Base-by-base conservation (phyloP, 2,888 invertebrate genomes). In the Ophonus ardosiacus region DNA sequence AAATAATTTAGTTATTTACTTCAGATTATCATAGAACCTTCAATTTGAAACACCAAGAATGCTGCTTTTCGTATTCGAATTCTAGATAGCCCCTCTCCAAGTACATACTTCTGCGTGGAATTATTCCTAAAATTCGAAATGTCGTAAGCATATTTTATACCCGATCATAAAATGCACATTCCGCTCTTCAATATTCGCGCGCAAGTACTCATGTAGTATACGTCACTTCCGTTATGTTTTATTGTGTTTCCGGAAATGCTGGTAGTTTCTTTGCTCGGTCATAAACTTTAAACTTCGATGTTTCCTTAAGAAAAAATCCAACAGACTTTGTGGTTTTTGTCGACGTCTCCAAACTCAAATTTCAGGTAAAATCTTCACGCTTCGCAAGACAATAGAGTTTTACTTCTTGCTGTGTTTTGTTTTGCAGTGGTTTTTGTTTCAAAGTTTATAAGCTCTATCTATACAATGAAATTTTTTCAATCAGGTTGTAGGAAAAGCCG, bases 171-270 rank as follows among this genome's bases (percentile, higher is more conserved):
- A 51, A 51, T 51, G 43, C 43, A 51, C 43, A 51, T 51, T 51
- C 43, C 43, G 43, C 43, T 40, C 38, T 24, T 57, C 57, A 78
- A 61, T 79, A 79, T 79, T 61, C 59, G 79, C 79, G 79, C 17
- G 71, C 40, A 43, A 43, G 40, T 74, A 74, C 68, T 6, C 38
- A 68, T 65, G 18, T 59, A 59, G 13, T 38, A 57, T 78, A 59
- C 79, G 40, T 79, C 31, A 79, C 79, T 79, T 79, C 79, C 79
- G 79, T 7, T 51, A 59, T 59, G 18, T 59, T 51, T 51, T 51
- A 51, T 51, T 51, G 43, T 51, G 43, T 51, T 51, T 51, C 43
- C 43, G 43, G 43, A 51, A 51, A 51, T 51, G 43, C 13, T 51
- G 13, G 43, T 8, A 13, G 43, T 51, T 51, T 51, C 13, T 51